Percentiles rank a stretch among this genome's conserved stretches.
phyloP scores from a whole-genome alignment of 2,113 vertebrate species.

The Anguilla japonica region DNA sequence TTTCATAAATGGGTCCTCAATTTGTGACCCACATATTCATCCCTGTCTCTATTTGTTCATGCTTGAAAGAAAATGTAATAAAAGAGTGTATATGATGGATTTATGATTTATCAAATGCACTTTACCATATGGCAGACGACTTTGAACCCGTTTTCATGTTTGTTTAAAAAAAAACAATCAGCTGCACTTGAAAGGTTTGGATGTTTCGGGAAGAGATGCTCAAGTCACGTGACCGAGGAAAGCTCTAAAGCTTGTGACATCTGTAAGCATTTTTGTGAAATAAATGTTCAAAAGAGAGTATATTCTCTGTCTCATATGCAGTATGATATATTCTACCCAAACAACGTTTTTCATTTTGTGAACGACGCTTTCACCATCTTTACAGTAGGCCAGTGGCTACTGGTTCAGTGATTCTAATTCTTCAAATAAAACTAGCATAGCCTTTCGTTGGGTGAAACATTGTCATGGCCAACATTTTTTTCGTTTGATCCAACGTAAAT shows the following conservation, averaged over 20 bases:
- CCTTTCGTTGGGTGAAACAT: no score
- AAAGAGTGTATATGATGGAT: slow-evolving; percentile 71
- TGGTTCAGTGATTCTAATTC: no score
- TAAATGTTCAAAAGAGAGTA: background rate
- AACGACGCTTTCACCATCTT: background rate
- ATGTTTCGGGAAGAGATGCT: slow-evolving; percentile 57
- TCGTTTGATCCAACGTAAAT: no score
- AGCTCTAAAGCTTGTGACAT: background rate
- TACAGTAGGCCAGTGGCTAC: background rate
- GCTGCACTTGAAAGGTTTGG: slow-evolving; percentile 59
- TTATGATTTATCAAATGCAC: slow-evolving; percentile 80
- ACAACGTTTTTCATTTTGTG: background rate
- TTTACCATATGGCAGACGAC: slow-evolving; percentile 78
- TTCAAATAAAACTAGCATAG: no score
- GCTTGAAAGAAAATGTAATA: slow-evolving; percentile 78
- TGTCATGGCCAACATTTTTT: no score
- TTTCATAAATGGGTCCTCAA: slow-evolving; percentile 67
- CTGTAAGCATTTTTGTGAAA: background rate
- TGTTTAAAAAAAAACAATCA: slow-evolving; percentile 71
- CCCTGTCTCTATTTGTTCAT: slow-evolving; percentile 75
- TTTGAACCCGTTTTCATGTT: slow-evolving; percentile 74
- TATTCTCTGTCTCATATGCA: background rate
- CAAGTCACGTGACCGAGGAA: slow-evolving; percentile 62
- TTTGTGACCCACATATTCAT: slow-evolving; percentile 59
- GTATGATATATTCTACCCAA: background rate